Evolutionary conservation across 2,797 vertebrate species (phyloP), one percentile per base, ranked within the genome.

Genomic region (Taenioides sp.): DNA sequence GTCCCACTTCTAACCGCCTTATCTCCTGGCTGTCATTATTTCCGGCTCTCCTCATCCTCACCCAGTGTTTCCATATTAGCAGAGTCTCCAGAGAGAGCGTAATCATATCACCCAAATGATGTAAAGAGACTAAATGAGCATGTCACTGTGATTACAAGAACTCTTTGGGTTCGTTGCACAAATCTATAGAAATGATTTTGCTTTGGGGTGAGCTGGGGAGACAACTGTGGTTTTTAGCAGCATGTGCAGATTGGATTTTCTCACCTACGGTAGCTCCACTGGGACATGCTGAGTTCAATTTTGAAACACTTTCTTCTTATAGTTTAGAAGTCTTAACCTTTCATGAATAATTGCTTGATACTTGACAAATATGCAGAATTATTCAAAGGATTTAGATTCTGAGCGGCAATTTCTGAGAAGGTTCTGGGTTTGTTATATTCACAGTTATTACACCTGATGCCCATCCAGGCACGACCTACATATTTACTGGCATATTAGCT

Each of bases 1-100:
- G 47, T 49, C n/a, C 34, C 18, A n/a, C 27, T 54, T 55, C 50
- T 55, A 67, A 57, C 54, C 16, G 12, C n/a, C 12, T 57, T 57
- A 40, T 57, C 54, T 68, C 4, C 54, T 58, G 65, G 54, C 54
- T 37, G 49, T 67, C 64, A 65, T 65, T 65, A 65, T 65, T n/a
- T 65, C 25, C 63, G 4, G 9, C 22, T 49, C 40, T 12, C 40
- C 40, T 43, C 14, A 47, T 47, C 17, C 64, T 27, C 23, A 23
- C 64, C 23, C 22, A 49, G 27, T 27, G 63, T 50, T 28, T 65
- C 43, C 63, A 65, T 50, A 65, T 65, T 65, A 65, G 43, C 63
- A 65, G 27, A 20, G 64, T 65, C 64, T 65, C 62, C 40, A 10
- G 62, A 65, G 62, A 64, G 62, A 17, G 3, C 22, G 16, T 65